Conservation (phyloP, 2,888 invertebrate genomes). For the Drosophila infuscata region DNA sequence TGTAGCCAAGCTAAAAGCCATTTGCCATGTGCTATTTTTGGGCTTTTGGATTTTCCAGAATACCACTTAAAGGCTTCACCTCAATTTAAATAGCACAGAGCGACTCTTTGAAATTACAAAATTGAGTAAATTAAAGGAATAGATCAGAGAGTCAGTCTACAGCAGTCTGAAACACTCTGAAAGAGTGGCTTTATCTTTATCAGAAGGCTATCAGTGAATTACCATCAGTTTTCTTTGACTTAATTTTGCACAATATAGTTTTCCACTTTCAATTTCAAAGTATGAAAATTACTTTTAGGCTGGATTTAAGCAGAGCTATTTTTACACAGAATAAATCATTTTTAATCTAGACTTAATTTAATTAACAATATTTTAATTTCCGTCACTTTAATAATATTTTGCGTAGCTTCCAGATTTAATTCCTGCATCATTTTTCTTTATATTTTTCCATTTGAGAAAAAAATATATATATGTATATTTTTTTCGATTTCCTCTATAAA, state of each 20-base stretch:
- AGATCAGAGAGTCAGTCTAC: neutral
- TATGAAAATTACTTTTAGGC: neutral
- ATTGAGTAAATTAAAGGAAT: neutral
- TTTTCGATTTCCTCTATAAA: neutral
- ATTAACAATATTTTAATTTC: neutral
- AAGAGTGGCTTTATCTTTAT: too few relatives aligned
- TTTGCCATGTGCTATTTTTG: neutral
- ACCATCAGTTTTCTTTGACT: neutral
- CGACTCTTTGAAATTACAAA: neutral
- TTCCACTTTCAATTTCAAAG: too few relatives aligned
- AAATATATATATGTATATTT: neutral
- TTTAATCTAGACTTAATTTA: neutral
- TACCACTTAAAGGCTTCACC: neutral
- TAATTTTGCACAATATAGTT: too few relatives aligned
- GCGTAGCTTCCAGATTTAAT: neutral
- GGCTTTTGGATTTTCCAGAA: too few relatives aligned
- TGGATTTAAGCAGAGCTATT: neutral
- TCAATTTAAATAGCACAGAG: neutral
- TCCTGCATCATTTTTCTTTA: neutral
- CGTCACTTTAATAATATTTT: neutral
- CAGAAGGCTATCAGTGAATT: too few relatives aligned
- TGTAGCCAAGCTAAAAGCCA: neutral
- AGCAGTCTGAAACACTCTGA: neutral
- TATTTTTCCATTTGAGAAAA: neutral
- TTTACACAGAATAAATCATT: neutral